These are phyloP conservation scores for Phylloscopus whistleri DNA, from an alignment of 2,113 vertebrate species.

Conservation along the genomic window DNA sequence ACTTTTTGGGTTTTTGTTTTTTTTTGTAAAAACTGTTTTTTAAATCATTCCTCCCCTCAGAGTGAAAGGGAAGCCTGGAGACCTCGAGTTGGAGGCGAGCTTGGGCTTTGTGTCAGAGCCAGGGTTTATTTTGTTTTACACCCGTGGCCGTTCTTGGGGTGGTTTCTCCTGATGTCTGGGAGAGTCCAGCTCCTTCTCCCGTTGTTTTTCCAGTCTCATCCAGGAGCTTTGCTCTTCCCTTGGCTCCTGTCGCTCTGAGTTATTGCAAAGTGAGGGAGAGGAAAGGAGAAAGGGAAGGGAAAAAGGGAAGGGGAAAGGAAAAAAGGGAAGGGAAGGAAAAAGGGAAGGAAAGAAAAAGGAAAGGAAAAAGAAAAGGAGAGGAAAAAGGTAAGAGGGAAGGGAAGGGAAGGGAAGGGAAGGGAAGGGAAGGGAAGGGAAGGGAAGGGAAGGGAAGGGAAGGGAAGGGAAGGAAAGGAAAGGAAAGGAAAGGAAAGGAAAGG, in stretches of 20 bases:
- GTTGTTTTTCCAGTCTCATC: not conserved
- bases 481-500: not conserved
- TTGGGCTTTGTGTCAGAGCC: rapidly evolving
- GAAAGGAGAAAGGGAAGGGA: not conserved
- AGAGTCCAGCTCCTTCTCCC: not conserved
- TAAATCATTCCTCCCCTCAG: not conserved
- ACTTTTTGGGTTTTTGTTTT: not conserved
- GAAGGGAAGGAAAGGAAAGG: not conserved
- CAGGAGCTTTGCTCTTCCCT: not conserved
- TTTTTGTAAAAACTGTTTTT: not conserved
- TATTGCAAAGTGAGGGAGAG: not conserved
- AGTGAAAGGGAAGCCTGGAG: not conserved
- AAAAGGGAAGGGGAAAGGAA: not conserved
- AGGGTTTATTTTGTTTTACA: not conserved
- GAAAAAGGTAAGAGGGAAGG: no score
- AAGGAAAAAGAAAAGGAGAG: no score
- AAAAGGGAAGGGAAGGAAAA: rapidly evolving
- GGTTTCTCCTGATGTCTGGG: not conserved
- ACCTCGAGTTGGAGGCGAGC: not conserved
- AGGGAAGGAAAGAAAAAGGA: no score
- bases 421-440: no score
- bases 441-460: no score
- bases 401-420: not conserved
- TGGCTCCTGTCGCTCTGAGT: not conserved
- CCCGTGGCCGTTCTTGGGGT: rapidly evolving